A percentile compares a stretch with the other conserved stretches of the same genome.
phyloP scores from a whole-genome alignment of 2,113 vertebrate species.

The Cathartes aura region DNA sequence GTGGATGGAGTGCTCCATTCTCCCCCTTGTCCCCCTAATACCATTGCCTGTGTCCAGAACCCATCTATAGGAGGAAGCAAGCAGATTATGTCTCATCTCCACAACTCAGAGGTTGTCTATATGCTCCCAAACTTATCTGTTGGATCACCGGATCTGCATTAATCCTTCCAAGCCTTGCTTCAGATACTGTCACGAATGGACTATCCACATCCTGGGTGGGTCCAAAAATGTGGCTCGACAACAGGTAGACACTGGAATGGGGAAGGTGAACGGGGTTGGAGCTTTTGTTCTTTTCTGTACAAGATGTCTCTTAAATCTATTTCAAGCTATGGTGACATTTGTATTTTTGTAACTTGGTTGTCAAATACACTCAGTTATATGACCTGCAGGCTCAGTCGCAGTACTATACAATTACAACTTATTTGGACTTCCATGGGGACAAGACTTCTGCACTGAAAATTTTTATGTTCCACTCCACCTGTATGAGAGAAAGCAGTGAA shows the following conservation, averaged over 20 bases:
- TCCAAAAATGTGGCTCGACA: neutral
- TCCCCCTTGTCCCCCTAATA: neutral
- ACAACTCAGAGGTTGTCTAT: neutral
- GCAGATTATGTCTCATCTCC: neutral
- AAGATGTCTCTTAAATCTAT: neutral
- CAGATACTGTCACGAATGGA: neutral
- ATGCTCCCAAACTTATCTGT: neutral
- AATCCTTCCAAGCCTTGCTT: neutral
- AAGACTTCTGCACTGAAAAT: neutral
- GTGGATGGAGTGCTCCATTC: neutral
- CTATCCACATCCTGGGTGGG: too few relatives aligned
- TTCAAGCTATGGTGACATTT: neutral
- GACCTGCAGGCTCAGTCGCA: neutral
- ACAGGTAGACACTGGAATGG: neutral
- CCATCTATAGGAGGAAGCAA: neutral
- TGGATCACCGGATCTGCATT: neutral
- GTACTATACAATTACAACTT: neutral
- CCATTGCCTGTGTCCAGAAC: neutral
- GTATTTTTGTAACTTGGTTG: neutral
- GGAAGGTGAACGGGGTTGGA: neutral
- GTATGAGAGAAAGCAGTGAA: neutral
- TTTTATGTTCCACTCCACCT: neutral
- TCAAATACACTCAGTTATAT: neutral
- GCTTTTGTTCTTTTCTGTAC: neutral
- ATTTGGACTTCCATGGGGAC: neutral